A percentile compares a stretch with the other conserved stretches of the same genome.
These are phyloP conservation scores for Catostomus latipinnis DNA, from an alignment of 2,797 vertebrate genomes.

Conservation along the genomic window DNA sequence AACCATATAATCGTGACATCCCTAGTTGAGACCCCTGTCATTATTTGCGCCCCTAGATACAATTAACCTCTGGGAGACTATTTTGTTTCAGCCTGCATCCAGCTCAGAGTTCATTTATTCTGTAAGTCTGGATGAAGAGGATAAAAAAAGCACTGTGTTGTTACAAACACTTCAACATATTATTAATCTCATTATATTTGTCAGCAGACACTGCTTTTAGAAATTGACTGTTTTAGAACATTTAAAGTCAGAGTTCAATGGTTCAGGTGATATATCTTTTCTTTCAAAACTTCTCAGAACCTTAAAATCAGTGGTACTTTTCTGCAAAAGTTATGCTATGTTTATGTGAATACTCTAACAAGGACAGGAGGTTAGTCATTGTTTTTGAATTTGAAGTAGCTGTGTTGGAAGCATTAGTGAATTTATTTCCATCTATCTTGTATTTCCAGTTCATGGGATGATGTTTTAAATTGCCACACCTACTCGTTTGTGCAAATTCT, in stretches of 20 bases:
- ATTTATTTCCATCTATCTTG: background rate
- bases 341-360: slow-evolving; percentile 1
- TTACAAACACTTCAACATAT: background rate
- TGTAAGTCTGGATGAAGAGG: background rate
- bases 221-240: background rate
- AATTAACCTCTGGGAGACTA: too few relatives aligned
- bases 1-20: too few relatives aligned
- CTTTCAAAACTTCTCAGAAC: background rate
- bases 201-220: background rate
- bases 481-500: slow-evolving; percentile 1
- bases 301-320: background rate
- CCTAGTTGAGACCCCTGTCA: too few relatives aligned
- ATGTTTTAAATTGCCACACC: slow-evolving; percentile 10
- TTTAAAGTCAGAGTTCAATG: background rate
- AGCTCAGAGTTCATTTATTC: background rate
- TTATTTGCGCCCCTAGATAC: too few relatives aligned
- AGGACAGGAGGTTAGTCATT: background rate
- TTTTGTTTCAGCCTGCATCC: background rate
- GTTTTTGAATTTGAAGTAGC: background rate
- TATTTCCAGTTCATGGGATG: slow-evolving; percentile 3
- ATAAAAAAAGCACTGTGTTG: background rate
- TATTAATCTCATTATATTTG: background rate
- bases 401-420: slow-evolving; percentile 6
- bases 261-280: background rate
- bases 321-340: background rate